Evolutionary conservation across 2,888 invertebrate genomes (phyloP), one percentile per base, ranked within the genome.

Genomic region (Cyclophora punctaria): DNA sequence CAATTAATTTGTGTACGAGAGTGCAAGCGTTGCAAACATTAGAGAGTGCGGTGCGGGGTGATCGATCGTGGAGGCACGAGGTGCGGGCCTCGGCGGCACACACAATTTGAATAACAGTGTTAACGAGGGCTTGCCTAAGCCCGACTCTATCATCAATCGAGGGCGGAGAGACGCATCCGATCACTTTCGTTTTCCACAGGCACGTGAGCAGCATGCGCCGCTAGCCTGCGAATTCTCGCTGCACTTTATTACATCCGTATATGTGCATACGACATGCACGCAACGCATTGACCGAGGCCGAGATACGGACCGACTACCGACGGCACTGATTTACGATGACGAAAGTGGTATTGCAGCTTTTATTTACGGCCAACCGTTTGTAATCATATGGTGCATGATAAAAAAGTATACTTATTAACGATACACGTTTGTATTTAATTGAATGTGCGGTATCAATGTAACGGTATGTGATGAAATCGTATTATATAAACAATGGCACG

Each of bases 321-420:
- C 77, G 76, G 74, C 80, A 73, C 79, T 85, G 87, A 86, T 87
- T 87, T 87, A 86, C 86, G 80, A 86, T 83, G 82, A 75, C 80
- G 87, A 88, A 88, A 88, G 87, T 88, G 87, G 87, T 83, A 84
- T 78, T 83, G 79, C 87, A 80, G 75, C 86, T 85, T 87, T 87
- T 83, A 86, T 83, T 84, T 86, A 66, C 85, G 84, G 80, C 85
- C 20, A 20, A 20, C 20, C 78, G 80, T 81, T 81, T 80, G 80
- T 72, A 74, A 64, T 75, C 42, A 41, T 34, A 49, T 45, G 50
- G 50, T 44, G 44, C 20, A 44, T 34, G 44, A 44, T 33, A 44
- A 44, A 34, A 43, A 20, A 20, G 2, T 20, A 20, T 20, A 5
- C 42, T 7, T 5, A 20, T 43, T 43, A 43, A n/a, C 42, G 42